Conservation (phyloP, 2,888 invertebrate genomes). For the Drosophila diplacantha region DNA sequence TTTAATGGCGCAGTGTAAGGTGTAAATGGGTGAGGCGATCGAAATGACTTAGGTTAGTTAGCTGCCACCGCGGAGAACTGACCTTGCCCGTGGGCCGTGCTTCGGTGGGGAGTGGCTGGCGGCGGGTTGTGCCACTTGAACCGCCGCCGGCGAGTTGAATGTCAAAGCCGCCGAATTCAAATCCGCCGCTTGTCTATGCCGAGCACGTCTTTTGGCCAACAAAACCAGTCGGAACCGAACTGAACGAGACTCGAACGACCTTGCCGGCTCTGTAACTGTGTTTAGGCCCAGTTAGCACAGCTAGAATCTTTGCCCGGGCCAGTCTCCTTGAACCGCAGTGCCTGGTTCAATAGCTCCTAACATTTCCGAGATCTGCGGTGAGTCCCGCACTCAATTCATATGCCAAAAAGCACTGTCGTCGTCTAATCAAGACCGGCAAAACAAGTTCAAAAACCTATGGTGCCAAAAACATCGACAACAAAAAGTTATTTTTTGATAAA, state of each 20-base stretch:
- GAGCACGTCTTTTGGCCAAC: slow-evolving; percentile 36
- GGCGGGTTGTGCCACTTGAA: slow-evolving; percentile 61
- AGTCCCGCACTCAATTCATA: slow-evolving; percentile 41
- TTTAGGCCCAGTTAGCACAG: slow-evolving; percentile 31
- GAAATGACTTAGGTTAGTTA: slow-evolving; percentile 39
- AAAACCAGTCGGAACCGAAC: slow-evolving; percentile 14
- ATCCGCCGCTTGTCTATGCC: slow-evolving; percentile 39
- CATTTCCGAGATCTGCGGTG: slow-evolving; percentile 40
- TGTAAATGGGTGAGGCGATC: slow-evolving; percentile 36
- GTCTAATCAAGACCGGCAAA: slow-evolving; percentile 57
- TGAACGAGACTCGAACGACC: slow-evolving; percentile 25
- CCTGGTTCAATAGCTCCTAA: slow-evolving; percentile 39
- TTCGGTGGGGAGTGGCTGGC: slow-evolving; percentile 5
- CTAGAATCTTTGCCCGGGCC: slow-evolving; percentile 16
- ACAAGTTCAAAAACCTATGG: slow-evolving; percentile 59
- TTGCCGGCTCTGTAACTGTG: slow-evolving; percentile 33
- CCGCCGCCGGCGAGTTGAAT: slow-evolving; percentile 61
- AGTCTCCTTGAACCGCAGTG: slow-evolving; percentile 44
- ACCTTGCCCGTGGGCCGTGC: slow-evolving; percentile 34
- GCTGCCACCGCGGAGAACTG: slow-evolving; percentile 20
- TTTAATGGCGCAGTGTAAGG: slow-evolving; percentile 40
- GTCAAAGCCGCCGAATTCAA: slow-evolving; percentile 54
- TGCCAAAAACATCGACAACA: slow-evolving; percentile 40
- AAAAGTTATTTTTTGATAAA: slow-evolving; percentile 28
- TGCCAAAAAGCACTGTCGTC: slow-evolving; percentile 36